These are phyloP conservation scores for Ginglymostoma cirratum DNA, from an alignment of 2,113 vertebrate species.

Conservation along the genomic window DNA sequence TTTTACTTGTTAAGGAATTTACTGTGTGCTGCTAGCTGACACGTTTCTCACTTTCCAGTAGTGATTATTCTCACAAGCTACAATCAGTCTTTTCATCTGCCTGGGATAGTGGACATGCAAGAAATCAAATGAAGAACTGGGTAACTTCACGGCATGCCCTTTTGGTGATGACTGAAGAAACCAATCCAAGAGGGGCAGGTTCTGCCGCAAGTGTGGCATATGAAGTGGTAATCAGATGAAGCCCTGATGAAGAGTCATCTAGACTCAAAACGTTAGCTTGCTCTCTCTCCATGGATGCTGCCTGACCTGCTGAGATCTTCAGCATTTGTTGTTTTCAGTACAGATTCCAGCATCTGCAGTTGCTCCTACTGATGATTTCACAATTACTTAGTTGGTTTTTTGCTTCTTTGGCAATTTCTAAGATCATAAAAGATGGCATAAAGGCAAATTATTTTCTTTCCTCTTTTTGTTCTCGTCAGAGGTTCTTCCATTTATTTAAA, in stretches of 20 bases:
- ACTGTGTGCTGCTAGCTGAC: not conserved
- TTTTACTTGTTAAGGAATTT: not conserved
- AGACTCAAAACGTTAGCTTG: no score
- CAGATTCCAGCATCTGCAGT: no score
- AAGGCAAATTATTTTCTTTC: not conserved
- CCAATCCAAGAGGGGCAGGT: not conserved
- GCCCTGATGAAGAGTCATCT: no score
- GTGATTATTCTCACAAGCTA: not conserved
- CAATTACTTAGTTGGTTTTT: not conserved
- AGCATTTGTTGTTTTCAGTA: no score
- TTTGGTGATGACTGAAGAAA: not conserved
- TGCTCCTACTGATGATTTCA: not conserved
- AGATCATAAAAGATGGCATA: not conserved
- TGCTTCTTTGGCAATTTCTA: not conserved
- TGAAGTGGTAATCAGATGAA: not conserved
- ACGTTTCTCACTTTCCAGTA: not conserved
- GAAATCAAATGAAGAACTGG: not conserved
- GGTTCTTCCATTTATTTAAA: not conserved
- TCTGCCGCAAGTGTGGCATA: no score
- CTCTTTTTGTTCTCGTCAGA: not conserved
- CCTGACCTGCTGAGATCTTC: no score
- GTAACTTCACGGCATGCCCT: not conserved
- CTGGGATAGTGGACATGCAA: not conserved
- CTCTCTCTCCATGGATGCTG: no score
- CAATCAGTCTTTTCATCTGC: no score